These are phyloP conservation scores for Miichthys miiuy DNA, from an alignment of 2,797 vertebrate species.

Conservation along the genomic window DNA sequence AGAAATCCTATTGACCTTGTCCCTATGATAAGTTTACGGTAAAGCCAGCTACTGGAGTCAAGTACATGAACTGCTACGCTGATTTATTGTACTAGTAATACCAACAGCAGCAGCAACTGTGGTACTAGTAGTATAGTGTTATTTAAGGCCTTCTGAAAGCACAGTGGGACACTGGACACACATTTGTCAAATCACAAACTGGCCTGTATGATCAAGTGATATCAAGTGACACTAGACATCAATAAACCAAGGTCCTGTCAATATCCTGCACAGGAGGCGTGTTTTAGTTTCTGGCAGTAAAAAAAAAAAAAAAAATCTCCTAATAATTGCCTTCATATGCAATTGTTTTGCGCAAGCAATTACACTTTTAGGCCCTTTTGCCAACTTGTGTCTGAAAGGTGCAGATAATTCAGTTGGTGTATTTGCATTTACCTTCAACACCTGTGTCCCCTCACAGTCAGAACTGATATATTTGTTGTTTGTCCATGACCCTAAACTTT, in stretches of 20 bases:
- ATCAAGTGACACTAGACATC: constrained; percentile 52
- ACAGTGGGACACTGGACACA: constrained; percentile 30
- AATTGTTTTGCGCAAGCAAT: constrained; percentile 34
- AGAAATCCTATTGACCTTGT: constrained; percentile 80
- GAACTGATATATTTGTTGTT: constrained; percentile 4
- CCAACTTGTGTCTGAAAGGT: constrained; percentile 11
- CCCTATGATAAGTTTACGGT: constrained; percentile 65
- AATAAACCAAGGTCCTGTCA: constrained; percentile 55
- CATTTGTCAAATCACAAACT: constrained; percentile 49
- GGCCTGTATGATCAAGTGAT: constrained; percentile 65
- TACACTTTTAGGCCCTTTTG: constrained; percentile 17
- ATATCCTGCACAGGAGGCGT: constrained; percentile 31
- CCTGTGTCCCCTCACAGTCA: neutral
- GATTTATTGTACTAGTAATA: constrained; percentile 41
- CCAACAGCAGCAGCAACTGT: neutral
- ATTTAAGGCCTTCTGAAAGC: constrained; percentile 44
- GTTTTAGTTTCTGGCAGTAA: constrained; percentile 20
- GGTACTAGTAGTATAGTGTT: neutral
- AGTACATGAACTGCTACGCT: constrained; percentile 59
- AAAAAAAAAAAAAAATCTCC: constrained; percentile 26
- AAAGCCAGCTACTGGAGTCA: constrained; percentile 55
- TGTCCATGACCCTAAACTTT: constrained; percentile 9
- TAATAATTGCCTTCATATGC: constrained; percentile 28
- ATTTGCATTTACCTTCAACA: constrained; percentile 17
- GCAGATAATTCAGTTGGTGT: neutral